Evolutionary conservation across 2,888 invertebrate species (phyloP).

Genomic region (Aphidius colemani): DNA sequence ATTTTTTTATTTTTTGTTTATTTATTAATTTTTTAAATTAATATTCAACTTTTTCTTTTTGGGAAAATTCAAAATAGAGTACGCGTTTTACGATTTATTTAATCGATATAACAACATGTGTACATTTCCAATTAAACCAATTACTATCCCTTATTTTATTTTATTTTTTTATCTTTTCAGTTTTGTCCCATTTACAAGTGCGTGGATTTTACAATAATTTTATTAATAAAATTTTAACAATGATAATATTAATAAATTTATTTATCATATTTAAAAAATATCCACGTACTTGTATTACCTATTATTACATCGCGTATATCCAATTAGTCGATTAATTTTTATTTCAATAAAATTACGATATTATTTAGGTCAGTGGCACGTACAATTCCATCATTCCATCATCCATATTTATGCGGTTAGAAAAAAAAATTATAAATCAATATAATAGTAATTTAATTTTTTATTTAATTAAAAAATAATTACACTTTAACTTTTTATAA

Average conservation of each 20-base stretch:
- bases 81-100: conserved; percentile 10
- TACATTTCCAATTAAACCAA: conserved; percentile 27
- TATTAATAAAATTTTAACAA: too few species aligned
- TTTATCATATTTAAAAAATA: neutral
- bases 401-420: neutral
- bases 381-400: conserved; percentile 25
- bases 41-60: conserved; percentile 22
- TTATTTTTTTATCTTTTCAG: conserved; percentile 36
- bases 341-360: conserved; percentile 21
- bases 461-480: neutral
- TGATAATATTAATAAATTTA: too few species aligned
- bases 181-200: conserved; percentile 32
- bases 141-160: conserved; percentile 32
- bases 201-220: conserved; percentile 23
- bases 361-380: conserved; percentile 39
- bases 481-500: neutral
- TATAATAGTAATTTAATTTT: neutral
- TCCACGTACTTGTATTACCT: conserved; percentile 24
- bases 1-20: too few species aligned
- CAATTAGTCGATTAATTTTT: conserved; percentile 30
- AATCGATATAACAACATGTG: conserved; percentile 27
- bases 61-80: conserved; percentile 11
- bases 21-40: neutral
- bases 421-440: neutral
- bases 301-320: too few species aligned